Evolutionary conservation across 2,797 vertebrate genomes (phyloP).

Genomic region (Gallinago stenura): DNA sequence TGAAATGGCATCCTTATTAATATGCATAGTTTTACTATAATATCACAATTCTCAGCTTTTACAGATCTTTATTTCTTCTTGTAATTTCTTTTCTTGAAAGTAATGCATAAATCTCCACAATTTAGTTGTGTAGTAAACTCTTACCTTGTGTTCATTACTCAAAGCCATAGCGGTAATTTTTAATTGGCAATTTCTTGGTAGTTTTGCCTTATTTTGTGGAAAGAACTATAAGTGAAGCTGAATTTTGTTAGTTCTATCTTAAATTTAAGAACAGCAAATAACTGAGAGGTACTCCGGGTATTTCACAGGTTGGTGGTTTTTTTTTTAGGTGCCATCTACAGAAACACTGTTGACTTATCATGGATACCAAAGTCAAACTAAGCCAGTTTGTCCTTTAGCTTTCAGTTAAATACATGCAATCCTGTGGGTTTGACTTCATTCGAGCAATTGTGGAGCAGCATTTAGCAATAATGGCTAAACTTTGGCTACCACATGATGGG

Average conservation of each 20-base stretch:
- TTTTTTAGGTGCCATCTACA: not conserved
- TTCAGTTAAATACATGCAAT: conserved; percentile 50
- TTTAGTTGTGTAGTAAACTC: not conserved
- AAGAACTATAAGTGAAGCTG: not conserved
- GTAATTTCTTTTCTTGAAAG: not conserved
- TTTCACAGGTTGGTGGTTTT: no score
- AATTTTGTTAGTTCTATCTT: not conserved
- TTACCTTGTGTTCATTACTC: not conserved
- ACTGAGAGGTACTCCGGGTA: not conserved
- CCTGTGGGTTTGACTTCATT: conserved; percentile 34
- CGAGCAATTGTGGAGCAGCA: not conserved
- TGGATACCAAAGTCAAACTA: not conserved
- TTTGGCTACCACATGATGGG: not conserved
- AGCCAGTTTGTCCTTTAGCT: not conserved
- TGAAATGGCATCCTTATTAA: conserved; percentile 70
- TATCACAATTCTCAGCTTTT: not conserved
- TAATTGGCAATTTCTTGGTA: not conserved
- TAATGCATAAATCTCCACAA: not conserved
- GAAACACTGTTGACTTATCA: not conserved
- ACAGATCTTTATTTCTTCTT: not conserved
- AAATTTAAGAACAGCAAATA: not conserved
- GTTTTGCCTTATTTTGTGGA: not conserved
- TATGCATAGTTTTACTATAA: conserved; percentile 35
- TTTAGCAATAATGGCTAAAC: conserved; percentile 34
- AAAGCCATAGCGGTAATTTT: not conserved